phyloP scores from a whole-genome alignment of 2,888 invertebrate species.

The Microplitis manilae region DNA sequence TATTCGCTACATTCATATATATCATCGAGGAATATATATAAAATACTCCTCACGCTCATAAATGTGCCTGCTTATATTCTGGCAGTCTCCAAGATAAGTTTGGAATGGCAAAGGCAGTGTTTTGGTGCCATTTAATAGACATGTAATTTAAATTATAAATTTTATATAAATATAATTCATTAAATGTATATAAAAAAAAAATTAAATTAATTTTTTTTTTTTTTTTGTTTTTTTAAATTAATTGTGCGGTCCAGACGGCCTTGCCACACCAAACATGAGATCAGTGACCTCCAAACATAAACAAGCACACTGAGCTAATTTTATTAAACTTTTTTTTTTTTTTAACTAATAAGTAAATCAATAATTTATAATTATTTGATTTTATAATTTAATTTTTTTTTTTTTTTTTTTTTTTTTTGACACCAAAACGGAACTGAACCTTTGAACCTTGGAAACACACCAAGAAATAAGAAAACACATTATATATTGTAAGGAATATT shows the following conservation, averaged over 20 bases:
- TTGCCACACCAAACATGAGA: slow-evolving; percentile 73
- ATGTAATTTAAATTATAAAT: slow-evolving; percentile 19
- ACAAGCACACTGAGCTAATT: slow-evolving; percentile 72
- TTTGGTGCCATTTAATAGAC: slow-evolving; percentile 69
- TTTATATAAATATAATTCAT: slow-evolving; percentile 17
- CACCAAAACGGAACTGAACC: slow-evolving; percentile 77
- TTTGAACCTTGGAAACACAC: slow-evolving; percentile 72
- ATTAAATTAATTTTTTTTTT: slow-evolving; percentile 40
- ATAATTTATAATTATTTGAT: neutral
- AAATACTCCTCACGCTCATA: slow-evolving; percentile 59
- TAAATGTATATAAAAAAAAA: slow-evolving; percentile 23
- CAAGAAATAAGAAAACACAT: slow-evolving; percentile 72
- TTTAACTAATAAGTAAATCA: slow-evolving; percentile 16
- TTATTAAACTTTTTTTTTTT: slow-evolving; percentile 28
- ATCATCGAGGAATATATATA: slow-evolving; percentile 30
- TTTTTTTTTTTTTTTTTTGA: slow-evolving; percentile 58
- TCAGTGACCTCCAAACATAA: slow-evolving; percentile 64
- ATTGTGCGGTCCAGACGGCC: slow-evolving; percentile 71
- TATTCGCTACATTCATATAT: slow-evolving; percentile 45
- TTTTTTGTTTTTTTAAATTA: slow-evolving; percentile 37
- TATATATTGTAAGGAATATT: slow-evolving; percentile 69
- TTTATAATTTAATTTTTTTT: slow-evolving; percentile 26
- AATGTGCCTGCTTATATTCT: slow-evolving; percentile 76
- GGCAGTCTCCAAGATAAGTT: slow-evolving; percentile 77
- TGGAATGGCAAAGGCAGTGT: slow-evolving; percentile 80